Base-by-base conservation (phyloP, 1,140 invertebrate species). In the Achroia grisella region DNA sequence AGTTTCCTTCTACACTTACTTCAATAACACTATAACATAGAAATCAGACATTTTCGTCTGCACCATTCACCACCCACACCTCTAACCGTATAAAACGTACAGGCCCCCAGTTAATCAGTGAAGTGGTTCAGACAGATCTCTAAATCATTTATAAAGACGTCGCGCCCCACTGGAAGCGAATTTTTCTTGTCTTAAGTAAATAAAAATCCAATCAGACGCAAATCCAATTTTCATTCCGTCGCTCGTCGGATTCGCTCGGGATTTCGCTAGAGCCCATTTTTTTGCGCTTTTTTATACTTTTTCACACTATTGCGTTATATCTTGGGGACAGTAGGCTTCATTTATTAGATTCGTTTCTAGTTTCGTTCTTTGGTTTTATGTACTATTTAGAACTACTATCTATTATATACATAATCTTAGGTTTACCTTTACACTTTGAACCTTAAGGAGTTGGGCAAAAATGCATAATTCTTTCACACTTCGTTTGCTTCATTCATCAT, bases 161-260 rank as follows among this genome's bases (percentile, higher is more conserved):
- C 69, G 58, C 55, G 44, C 41, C 42, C 53, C 40, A 10, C 49
- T 44, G 52, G 23, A 29, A 39, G 52, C 52, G 64, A 79, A 81
- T 84, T 84, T 79, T 84, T 84, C 77, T 84, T 84, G 77, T 81
- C 80, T 84, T 84, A 84, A 84, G 77, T 84, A 84, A 84, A 84
- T 82, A 84, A 82, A 84, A 82, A 84, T 80, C 77, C 77, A 84
- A 82, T 82, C 80, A 81, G 72, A 66, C 53, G 62, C 66, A 82
- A 84, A 84, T 84, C 69, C 80, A 81, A 84, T 83, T 84, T 84
- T 84, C 80, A 84, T 83, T 78, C 68, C 70, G 71, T 56, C 71
- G 68, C 64, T 60, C 50, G 58, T 46, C 44, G 67, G 75, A 76
- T 73, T 71, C 76, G 62, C 71, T 53, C 64, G 74, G 71, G 73